A percentile compares a stretch with the other conserved stretches of the same genome.
Conservation (phyloP, 2,113 vertebrate genomes). For the Barnardius zonarius region DNA sequence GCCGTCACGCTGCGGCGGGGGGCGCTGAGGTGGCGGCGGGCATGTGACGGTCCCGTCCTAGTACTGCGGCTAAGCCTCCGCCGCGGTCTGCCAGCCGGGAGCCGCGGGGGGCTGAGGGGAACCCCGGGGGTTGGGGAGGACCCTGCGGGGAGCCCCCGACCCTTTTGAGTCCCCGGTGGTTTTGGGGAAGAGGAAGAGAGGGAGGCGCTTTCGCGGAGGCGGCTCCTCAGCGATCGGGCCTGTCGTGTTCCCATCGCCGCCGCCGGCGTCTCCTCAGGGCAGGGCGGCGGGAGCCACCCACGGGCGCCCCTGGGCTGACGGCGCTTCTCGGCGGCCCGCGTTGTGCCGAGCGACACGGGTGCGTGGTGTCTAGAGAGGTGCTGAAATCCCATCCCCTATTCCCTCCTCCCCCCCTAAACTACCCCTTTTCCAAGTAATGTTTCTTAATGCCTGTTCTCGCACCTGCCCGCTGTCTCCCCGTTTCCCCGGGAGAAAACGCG, state of each 20-base stretch:
- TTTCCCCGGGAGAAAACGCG: not conserved
- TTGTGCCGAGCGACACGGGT: not conserved
- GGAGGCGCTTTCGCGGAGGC: not conserved
- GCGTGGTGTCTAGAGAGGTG: not conserved
- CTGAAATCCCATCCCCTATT: not conserved
- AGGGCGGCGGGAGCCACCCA: too few relatives aligned
- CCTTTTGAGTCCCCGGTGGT: too few relatives aligned
- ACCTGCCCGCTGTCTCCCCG: not conserved
- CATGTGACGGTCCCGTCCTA: too few relatives aligned
- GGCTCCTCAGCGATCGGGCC: not conserved
- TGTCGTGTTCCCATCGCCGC: too few relatives aligned
- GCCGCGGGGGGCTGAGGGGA: too few relatives aligned
- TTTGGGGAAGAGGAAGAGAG: not conserved
- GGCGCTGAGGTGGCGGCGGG: not conserved
- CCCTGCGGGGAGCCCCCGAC: too few relatives aligned
- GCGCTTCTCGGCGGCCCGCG: not conserved
- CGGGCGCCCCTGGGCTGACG: too few relatives aligned
- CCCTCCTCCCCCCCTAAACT: too few relatives aligned
- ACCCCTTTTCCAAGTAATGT: not conserved
- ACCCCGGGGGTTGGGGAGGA: not conserved
- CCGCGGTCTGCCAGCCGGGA: not conserved
- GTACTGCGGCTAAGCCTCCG: too few relatives aligned
- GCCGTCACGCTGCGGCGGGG: not conserved
- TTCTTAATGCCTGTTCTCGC: too few relatives aligned
- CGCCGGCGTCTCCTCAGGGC: not conserved